phyloP scores from a whole-genome alignment of 2,888 invertebrate genomes.

The Bombylius discolor region DNA sequence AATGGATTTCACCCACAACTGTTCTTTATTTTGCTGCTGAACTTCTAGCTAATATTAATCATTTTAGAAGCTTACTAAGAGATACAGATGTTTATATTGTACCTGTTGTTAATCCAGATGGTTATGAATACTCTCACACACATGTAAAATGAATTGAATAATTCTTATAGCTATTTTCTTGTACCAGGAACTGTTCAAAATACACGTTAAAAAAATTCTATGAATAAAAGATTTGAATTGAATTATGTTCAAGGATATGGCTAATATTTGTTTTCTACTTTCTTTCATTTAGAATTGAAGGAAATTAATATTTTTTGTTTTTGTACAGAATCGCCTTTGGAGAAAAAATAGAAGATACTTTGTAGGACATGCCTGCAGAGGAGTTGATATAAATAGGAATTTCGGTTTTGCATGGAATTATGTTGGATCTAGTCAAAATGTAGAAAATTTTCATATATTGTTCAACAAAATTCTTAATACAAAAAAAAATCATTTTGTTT shows the following conservation, averaged over 20 bases:
- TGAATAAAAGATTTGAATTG: no score
- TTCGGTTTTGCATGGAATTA: constrained; percentile 55
- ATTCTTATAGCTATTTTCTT: no score
- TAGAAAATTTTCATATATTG: constrained; percentile 11
- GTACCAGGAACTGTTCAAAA: no score
- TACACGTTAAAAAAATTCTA: no score
- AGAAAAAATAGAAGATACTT: constrained; percentile 52
- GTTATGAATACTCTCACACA: constrained; percentile 32
- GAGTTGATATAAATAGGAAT: constrained; percentile 67
- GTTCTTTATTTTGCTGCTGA: constrained; percentile 53
- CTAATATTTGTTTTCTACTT: no score
- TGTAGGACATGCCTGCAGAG: constrained; percentile 41
- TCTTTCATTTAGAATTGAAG: no score
- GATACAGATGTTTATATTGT: constrained; percentile 31
- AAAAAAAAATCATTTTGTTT: no score
- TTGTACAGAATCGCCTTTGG: constrained; percentile 42
- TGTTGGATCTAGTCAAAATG: constrained; percentile 39
- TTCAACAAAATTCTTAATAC: not conserved
- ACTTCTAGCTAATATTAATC: constrained; percentile 42
- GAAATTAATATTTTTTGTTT: not conserved
- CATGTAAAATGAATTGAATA: constrained; percentile 16
- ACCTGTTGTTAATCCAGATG: constrained; percentile 35
- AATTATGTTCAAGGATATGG: no score
- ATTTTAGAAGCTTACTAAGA: constrained; percentile 25
- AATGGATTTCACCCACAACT: constrained; percentile 57